A percentile compares a stretch with the other conserved stretches of the same genome.
phyloP scores from a whole-genome alignment of 92 coral and sea anemone genomes.

The Zoanthus sansibaricus region DNA sequence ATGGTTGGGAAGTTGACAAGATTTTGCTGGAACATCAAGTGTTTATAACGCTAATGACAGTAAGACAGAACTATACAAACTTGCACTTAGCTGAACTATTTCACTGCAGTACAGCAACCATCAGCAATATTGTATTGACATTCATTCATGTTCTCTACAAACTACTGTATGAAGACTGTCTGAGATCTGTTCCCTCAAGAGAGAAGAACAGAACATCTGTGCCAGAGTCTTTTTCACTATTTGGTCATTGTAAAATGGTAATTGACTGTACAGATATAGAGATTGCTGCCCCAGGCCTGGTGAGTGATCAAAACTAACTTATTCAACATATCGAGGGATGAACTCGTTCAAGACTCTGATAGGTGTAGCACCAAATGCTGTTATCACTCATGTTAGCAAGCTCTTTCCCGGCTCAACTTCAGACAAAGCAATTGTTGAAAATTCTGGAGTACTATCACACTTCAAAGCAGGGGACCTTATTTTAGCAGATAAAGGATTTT shows the following conservation, averaged over 20 bases:
- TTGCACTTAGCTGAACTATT: constrained; percentile 64
- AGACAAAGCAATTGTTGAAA: not conserved
- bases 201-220: not conserved
- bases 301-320: constrained; percentile 45
- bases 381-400: not conserved
- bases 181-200: constrained; percentile 23
- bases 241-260: constrained; percentile 50
- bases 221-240: not conserved
- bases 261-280: constrained; percentile 43
- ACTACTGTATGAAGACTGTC: constrained; percentile 31
- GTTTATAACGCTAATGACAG: not conserved
- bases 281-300: constrained; percentile 51
- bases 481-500: constrained; percentile 8
- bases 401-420: constrained; percentile 5
- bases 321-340: not conserved
- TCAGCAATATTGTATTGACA: constrained; percentile 44
- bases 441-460: not conserved
- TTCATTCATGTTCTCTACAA: constrained; percentile 52
- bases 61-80: constrained; percentile 1
- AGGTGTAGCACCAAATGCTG: not conserved
- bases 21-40: not conserved
- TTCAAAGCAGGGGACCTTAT: not conserved
- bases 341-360: not conserved
- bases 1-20: not conserved
- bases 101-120: constrained; percentile 58